Conservation (phyloP, 1,140 invertebrate genomes). For the Leptinotarsa lineolata region DNA sequence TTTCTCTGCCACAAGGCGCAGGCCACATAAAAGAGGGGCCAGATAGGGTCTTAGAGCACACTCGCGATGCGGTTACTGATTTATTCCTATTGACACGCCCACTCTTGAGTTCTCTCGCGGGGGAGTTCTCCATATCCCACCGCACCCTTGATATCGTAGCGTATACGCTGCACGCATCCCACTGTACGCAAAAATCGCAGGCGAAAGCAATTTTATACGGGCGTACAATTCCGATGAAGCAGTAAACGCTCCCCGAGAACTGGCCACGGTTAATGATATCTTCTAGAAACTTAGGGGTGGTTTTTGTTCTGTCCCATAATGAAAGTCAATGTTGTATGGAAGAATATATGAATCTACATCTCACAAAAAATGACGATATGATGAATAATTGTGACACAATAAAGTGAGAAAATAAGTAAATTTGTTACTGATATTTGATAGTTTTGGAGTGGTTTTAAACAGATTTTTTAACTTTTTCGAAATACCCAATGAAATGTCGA, state of each 20-base stretch:
- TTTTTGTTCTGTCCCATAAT: too few species aligned
- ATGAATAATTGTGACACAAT: too few species aligned
- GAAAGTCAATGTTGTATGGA: too few species aligned
- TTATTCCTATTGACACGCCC: slow-evolving; percentile 22
- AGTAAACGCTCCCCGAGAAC: neutral
- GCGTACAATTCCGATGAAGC: neutral
- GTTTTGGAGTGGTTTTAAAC: too few species aligned
- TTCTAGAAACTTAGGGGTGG: too few species aligned
- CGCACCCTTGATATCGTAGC: slow-evolving; percentile 2
- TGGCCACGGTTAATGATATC: neutral
- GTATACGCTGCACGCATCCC: slow-evolving; percentile 12
- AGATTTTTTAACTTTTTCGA: too few species aligned
- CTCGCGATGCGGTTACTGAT: slow-evolving; percentile 27
- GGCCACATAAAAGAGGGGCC: slow-evolving; percentile 2
- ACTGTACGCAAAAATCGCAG: slow-evolving; percentile 13
- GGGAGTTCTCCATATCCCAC: slow-evolving; percentile 8
- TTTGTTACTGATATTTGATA: too few species aligned
- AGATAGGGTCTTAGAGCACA: slow-evolving; percentile 23
- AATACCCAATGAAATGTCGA: too few species aligned
- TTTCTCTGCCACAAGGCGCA: neutral
- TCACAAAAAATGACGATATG: too few species aligned
- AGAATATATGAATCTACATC: too few species aligned
- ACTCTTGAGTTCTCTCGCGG: slow-evolving; percentile 18
- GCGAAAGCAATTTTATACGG: neutral
- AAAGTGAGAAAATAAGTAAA: too few species aligned